Base-by-base conservation (phyloP, 2,113 vertebrate species). In the Halcyon malimbica region DNA sequence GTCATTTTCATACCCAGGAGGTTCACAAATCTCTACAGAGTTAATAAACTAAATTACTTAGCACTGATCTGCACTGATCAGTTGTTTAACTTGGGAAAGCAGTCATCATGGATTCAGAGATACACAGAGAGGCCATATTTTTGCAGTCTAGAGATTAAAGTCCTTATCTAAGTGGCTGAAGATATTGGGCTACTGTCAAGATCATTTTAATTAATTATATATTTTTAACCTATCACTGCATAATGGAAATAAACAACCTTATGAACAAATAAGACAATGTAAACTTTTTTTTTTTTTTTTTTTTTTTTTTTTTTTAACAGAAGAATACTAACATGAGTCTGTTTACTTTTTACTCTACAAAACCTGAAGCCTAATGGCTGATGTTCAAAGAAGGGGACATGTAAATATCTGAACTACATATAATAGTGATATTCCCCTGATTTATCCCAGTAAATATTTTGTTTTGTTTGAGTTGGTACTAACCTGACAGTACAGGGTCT, bases 381-480 rank as follows among this genome's bases (percentile, higher is more conserved):
- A 76, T 3, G 5, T 83, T 86, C 68, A 74, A 77, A 69, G 8
- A 37, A 8, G 11, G 23, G 9, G 19, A 51, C 23, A 35, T 5
- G 5, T 33, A 76, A 60, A 16, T 15, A 42, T 1, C 3, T 83
- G 23, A 6, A 65, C 15, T 73, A 25, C 4, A 68, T 11, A 77
- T 24, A 71, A 53, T 6, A 0, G 17, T 56, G 1, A 6, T 31
- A 56, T 39, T 73, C 1, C 24, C 10, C 13, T 0, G 0, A 26
- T 70, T 62, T 54, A n/a, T 20, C 9, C 5, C 11, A 37, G 4
- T 41, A 82, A 79, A 75, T 67, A 9, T 5, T 13, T 1, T 10
- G 24, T 71, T 73, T 46, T 5, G 24, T 76, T 20, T 2, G 5
- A 16, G 2, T 54, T 54, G 71, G 3, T 37, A 41, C 5, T 74